A percentile compares a stretch with the other conserved stretches of the same genome.
Evolutionary conservation across 2,888 invertebrate species (phyloP).

Genomic region (Allygus modestus): DNA sequence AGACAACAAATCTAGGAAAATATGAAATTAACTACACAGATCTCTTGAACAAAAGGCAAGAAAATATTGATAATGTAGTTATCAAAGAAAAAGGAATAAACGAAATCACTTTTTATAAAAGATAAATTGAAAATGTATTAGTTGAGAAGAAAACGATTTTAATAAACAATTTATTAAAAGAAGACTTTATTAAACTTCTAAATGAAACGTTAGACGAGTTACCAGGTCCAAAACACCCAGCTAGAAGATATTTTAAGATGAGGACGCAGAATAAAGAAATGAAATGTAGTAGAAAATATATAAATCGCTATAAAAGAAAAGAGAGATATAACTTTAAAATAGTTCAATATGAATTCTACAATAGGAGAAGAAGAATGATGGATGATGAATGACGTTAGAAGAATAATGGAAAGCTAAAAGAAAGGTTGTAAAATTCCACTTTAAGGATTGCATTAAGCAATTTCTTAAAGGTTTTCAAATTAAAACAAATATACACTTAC

Average conservation of each 20-base stretch:
- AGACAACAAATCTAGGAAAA: too few species aligned
- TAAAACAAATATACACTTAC: not conserved
- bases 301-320: constrained; percentile 5
- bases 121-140: too few species aligned
- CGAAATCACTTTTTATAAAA: too few species aligned
- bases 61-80: too few species aligned
- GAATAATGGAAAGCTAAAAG: not conserved
- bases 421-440: not conserved
- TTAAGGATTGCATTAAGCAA: not conserved
- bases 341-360: not conserved
- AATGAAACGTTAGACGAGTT: not conserved
- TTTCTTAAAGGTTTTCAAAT: not conserved
- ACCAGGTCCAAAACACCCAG: not conserved
- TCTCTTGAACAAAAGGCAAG: too few species aligned
- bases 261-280: not conserved
- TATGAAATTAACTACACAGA: too few species aligned
- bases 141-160: not conserved
- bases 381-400: too few species aligned
- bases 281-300: not conserved
- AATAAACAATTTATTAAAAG: not conserved
- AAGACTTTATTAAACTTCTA: not conserved
- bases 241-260: constrained; percentile 12
- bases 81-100: too few species aligned
- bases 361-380: not conserved
- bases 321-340: too few species aligned